These are phyloP conservation scores for Gulo gulo DNA, from an alignment of 2,113 vertebrate species.

Conservation along the genomic window DNA sequence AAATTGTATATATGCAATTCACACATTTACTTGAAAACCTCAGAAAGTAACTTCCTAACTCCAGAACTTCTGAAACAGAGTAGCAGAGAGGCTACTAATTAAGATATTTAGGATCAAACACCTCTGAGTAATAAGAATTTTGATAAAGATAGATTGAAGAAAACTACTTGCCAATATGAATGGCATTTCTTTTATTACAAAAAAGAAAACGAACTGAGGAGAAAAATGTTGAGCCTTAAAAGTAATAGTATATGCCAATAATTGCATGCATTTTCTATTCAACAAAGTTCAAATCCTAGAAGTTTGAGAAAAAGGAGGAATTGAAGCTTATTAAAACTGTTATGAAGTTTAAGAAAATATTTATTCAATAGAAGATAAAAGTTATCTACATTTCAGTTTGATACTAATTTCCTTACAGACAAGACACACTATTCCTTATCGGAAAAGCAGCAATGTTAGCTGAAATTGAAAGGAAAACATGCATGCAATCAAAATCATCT, in stretches of 20 bases:
- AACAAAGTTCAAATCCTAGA: slow-evolving; percentile 13
- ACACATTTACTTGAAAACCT: not conserved
- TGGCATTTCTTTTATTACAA: slow-evolving; percentile 71
- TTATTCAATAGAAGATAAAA: not conserved
- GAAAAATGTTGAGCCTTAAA: slow-evolving; percentile 58
- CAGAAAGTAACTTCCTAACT: slow-evolving; percentile 60
- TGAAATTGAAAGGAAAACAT: not conserved
- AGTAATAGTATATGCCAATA: slow-evolving; percentile 22
- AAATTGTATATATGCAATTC: not conserved
- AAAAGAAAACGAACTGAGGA: slow-evolving; percentile 59
- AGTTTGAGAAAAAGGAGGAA: not conserved
- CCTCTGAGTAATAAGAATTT: slow-evolving; percentile 63
- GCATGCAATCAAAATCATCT: slow-evolving; percentile 30
- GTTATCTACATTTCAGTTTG: not conserved
- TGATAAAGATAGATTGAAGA: slow-evolving; percentile 73
- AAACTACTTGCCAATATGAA: slow-evolving; percentile 70
- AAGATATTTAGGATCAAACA: slow-evolving; percentile 61
- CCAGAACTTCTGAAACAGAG: slow-evolving; percentile 55
- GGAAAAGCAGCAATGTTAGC: not conserved
- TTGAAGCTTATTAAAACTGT: not conserved
- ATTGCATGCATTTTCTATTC: slow-evolving; percentile 55
- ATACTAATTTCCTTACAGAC: not conserved
- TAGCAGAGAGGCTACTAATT: slow-evolving; percentile 63
- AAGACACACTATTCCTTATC: not conserved
- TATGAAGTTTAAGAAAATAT: slow-evolving; percentile 9